Conservation (phyloP, 2,888 invertebrate species). For the Thelaira solivaga region DNA sequence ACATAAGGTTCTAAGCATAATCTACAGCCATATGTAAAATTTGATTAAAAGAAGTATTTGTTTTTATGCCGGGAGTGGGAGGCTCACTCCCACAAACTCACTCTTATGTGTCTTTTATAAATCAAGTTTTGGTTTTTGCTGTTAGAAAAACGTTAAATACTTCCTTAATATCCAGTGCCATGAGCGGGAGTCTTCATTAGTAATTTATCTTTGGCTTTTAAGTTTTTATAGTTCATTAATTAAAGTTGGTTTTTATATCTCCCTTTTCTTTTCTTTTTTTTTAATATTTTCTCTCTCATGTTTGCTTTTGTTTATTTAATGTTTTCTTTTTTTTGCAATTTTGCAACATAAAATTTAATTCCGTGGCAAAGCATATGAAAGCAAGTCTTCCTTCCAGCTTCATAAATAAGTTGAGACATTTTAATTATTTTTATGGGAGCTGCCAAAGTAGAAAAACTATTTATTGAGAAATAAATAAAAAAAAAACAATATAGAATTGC, state of each 20-base stretch:
- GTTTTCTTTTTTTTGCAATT: background rate
- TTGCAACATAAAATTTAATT: slow-evolving; percentile 1
- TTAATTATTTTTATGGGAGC: slow-evolving; percentile 31
- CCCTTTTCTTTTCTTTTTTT: background rate
- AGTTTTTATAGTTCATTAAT: slow-evolving; percentile 58
- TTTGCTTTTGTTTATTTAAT: background rate
- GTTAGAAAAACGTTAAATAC: background rate
- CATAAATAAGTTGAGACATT: slow-evolving; percentile 27
- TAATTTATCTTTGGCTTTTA: slow-evolving; percentile 50
- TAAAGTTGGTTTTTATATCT: slow-evolving; percentile 17
- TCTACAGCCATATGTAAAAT: too few species aligned
- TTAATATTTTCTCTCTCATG: background rate
- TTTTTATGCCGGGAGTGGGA: too few species aligned
- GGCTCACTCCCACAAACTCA: background rate
- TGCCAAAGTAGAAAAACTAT: background rate
- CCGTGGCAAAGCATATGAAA: background rate
- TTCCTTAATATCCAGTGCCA: background rate
- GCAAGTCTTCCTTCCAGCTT: background rate
- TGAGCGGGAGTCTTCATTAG: slow-evolving; percentile 10
- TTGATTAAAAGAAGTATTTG: too few species aligned
- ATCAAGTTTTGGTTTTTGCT: slow-evolving; percentile 17
- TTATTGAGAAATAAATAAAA: background rate
- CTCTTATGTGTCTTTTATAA: slow-evolving; percentile 7
- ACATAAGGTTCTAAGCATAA: too few species aligned
- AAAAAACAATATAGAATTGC: background rate